Base-by-base conservation (phyloP, 2,113 vertebrate species). In the Phrynosoma blainvillii region DNA sequence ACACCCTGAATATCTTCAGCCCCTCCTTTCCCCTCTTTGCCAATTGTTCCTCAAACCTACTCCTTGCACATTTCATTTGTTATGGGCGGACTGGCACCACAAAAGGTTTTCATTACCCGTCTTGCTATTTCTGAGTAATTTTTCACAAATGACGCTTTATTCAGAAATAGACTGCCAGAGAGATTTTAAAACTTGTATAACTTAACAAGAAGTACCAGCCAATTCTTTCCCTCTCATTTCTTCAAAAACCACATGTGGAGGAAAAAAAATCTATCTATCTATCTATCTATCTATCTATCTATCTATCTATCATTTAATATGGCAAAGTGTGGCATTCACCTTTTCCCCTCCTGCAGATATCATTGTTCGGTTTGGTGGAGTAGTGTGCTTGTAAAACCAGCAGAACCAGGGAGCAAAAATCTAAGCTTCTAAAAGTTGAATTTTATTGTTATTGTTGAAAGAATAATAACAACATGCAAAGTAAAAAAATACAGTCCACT, bases 11-110 rank as follows among this genome's bases (percentile, higher is more conserved):
- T 68, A 65, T 77, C 65, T 42, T 54, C 54, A 25, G 79, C 59
- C 73, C 59, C 47, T 30, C 10, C 3, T 11, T 76, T 54, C 59
- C 40, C 27, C 47, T 23, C 25, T 47, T 79, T 20, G n/a, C 40
- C 65, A 65, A 87, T 79, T 87, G 85, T 84, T 84, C 54, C 68
- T 73, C 74, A 84, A 81, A 14, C 47, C 75, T 2, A 84, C 75
- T 89, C 52, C 25, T 73, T 82, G 23, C 25, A 62, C 54, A 52
- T 59, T 78, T 54, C 56, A 73, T 74, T 79, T 79, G 54, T 79
- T 66, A 75, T 30, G 56, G 76, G 79, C 66, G 23, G 85, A 66
- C 56, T 52, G 80, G 36, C 32, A 14, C 5, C 9, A 68, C 42
- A 70, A 68, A 77, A 59, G 10, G 36, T 62, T 87, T 83, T 68